A percentile compares a stretch with the other conserved stretches of the same genome.
These are phyloP conservation scores for Dicentrarchus labrax DNA, from an alignment of 2,113 vertebrate genomes.

Conservation along the genomic window DNA sequence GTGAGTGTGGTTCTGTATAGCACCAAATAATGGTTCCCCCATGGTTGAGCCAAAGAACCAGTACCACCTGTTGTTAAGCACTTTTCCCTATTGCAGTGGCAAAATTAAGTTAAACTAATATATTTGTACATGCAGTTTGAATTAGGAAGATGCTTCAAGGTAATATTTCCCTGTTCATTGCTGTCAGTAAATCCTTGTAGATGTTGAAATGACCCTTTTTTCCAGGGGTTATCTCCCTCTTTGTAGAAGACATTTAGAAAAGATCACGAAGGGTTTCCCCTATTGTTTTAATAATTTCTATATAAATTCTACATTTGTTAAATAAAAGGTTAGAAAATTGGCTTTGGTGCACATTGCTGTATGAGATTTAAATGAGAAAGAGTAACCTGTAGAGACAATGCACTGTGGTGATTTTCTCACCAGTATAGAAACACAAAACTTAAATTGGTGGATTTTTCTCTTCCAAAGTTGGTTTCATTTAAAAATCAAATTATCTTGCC, in stretches of 20 bases:
- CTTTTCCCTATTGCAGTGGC: constrained; percentile 38
- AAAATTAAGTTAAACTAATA: constrained; percentile 16
- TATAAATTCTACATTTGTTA: background rate
- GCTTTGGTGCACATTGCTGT: background rate
- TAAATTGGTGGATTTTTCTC: background rate
- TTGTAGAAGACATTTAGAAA: constrained; percentile 4
- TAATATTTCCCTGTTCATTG: constrained; percentile 17
- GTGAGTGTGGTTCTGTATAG: constrained; percentile 38
- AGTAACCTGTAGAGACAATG: background rate
- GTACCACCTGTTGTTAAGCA: constrained; percentile 36
- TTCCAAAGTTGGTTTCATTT: constrained; percentile 11
- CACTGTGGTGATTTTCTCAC: background rate
- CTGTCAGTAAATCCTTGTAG: constrained; percentile 27
- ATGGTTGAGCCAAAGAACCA: constrained; percentile 55
- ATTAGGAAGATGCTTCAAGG: background rate
- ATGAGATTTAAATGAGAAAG: background rate
- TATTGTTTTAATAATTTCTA: background rate
- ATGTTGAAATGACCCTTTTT: constrained; percentile 12
- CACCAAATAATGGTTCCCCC: constrained; percentile 39
- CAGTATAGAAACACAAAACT: background rate
- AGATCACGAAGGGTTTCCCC: background rate
- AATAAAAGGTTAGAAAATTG: background rate
- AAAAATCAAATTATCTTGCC: constrained; percentile 45
- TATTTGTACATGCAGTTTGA: constrained; percentile 41
- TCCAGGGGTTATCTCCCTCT: background rate